phyloP scores from a whole-genome alignment of 2,888 invertebrate genomes.

The Brachyopa scutellaris region DNA sequence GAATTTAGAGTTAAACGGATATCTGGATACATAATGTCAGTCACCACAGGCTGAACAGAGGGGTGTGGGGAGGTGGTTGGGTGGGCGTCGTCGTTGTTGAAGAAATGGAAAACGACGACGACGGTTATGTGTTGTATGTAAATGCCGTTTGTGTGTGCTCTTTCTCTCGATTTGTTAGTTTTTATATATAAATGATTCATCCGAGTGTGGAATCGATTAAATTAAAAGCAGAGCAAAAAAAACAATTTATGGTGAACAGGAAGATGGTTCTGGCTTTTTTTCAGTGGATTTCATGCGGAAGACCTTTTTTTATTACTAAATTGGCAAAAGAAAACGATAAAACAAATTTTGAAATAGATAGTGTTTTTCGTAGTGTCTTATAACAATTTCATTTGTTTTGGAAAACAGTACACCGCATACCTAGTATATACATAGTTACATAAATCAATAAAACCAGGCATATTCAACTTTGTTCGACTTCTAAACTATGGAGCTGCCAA shows the following conservation, averaged over 20 bases:
- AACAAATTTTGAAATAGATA: too few relatives aligned
- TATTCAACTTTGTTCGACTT: too few relatives aligned
- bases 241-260: not conserved
- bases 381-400: too few relatives aligned
- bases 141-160: slow-evolving; percentile 44
- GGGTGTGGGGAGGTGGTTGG: not conserved
- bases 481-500: too few relatives aligned
- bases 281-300: too few relatives aligned
- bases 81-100: slow-evolving; percentile 17
- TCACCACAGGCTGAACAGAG: not conserved
- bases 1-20: slow-evolving; percentile 69
- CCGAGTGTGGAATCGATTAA: slow-evolving; percentile 50
- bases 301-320: too few relatives aligned
- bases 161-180: slow-evolving; percentile 32
- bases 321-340: too few relatives aligned
- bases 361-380: too few relatives aligned
- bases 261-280: too few relatives aligned
- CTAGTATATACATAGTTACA: too few relatives aligned
- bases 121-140: slow-evolving; percentile 62
- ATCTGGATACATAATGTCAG: slow-evolving; percentile 70
- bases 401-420: too few relatives aligned
- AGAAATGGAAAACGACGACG: slow-evolving; percentile 56
- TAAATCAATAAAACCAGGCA: too few relatives aligned
- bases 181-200: slow-evolving; percentile 55
- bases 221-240: slow-evolving; percentile 27